Evolutionary conservation across 2,113 vertebrate genomes (phyloP).

Genomic region (Castor canadensis): DNA sequence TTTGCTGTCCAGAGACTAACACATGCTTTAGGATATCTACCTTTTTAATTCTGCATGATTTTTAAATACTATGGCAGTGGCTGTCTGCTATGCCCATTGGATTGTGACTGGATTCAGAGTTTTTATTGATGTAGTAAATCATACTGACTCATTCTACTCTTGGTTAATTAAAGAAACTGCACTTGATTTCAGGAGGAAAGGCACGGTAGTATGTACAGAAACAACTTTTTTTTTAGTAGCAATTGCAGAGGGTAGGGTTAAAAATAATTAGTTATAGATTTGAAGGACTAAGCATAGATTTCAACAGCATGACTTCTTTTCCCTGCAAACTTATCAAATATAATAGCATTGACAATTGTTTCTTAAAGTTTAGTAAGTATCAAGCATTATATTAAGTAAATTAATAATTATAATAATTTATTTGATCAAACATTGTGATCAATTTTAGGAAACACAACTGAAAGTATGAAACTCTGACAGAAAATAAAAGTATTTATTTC

Average conservation of each 20-base stretch:
- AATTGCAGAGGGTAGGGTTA: background rate
- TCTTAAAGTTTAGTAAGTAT: background rate
- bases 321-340: background rate
- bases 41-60: background rate
- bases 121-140: background rate
- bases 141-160: background rate
- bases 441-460: background rate
- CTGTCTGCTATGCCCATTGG: background rate
- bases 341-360: background rate
- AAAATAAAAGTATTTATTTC: background rate
- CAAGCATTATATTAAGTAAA: background rate
- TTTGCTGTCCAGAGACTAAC: background rate
- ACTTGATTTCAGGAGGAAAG: background rate
- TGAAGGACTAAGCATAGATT: background rate
- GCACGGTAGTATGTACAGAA: background rate
- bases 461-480: constrained; percentile 16
- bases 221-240: background rate
- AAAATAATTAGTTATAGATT: background rate
- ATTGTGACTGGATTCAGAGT: background rate
- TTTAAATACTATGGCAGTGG: background rate
- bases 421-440: background rate
- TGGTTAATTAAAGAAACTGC: constrained; percentile 6
- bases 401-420: background rate
- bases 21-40: background rate
- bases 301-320: background rate